These are phyloP conservation scores for Dolichopus griseipennis DNA, from an alignment of 2,888 invertebrate species.

Conservation along the genomic window DNA sequence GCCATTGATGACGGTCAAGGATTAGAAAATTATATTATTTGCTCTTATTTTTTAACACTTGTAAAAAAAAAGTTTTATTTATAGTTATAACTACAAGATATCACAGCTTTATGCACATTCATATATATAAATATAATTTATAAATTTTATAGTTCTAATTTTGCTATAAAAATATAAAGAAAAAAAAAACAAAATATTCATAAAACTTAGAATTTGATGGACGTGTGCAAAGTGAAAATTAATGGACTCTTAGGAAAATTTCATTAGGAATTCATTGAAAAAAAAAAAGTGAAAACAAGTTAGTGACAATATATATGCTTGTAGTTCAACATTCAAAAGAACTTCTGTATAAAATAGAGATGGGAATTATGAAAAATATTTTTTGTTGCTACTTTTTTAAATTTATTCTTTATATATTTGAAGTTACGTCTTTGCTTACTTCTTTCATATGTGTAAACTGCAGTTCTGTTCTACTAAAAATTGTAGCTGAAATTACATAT, in stretches of 20 bases:
- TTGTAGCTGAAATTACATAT: too few relatives aligned
- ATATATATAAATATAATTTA: neutral
- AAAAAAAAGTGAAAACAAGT: neutral
- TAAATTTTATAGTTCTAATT: neutral
- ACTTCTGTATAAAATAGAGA: too few relatives aligned
- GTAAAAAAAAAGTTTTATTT: neutral
- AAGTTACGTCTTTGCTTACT: too few relatives aligned
- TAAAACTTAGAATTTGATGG: neutral
- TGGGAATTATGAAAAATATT: too few relatives aligned
- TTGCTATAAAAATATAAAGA: too few relatives aligned
- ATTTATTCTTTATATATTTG: too few relatives aligned
- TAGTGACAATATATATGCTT: too few relatives aligned
- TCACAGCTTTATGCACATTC: conserved; percentile 11
- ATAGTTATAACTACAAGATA: conserved; percentile 10
- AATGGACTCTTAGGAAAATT: conserved; percentile 16
- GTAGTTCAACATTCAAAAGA: too few relatives aligned
- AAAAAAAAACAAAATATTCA: neutral
- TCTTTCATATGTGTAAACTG: too few relatives aligned
- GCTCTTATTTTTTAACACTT: neutral
- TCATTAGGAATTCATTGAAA: conserved; percentile 14
- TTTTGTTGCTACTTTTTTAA: too few relatives aligned
- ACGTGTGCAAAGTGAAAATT: conserved; percentile 18
- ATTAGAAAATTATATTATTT: neutral
- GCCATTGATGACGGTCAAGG: neutral
- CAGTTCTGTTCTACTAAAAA: too few relatives aligned